phyloP scores from a whole-genome alignment of 2,888 invertebrate genomes.

The Lobophora halterata region DNA sequence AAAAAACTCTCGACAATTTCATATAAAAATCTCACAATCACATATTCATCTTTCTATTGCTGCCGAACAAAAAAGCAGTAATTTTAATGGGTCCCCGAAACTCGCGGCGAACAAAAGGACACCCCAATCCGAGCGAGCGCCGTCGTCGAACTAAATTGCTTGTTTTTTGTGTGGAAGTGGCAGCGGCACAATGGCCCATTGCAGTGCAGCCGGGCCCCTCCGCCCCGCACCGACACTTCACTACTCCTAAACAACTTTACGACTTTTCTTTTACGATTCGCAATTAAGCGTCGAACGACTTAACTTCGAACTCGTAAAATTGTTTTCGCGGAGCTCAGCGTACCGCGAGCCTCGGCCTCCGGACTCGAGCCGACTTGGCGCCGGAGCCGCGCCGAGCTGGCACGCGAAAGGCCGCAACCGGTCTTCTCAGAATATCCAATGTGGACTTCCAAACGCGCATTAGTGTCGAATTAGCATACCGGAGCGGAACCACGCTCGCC shows the following conservation, averaged over 20 bases:
- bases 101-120: conserved; percentile 46
- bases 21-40: conserved; percentile 35
- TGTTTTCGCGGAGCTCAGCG: conserved; percentile 35
- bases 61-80: conserved; percentile 44
- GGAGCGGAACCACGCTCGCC: conserved; percentile 7
- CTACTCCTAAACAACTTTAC: conserved; percentile 43
- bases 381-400: too few relatives aligned
- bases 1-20: conserved; percentile 35
- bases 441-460: conserved; percentile 15
- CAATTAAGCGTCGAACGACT: conserved; percentile 51
- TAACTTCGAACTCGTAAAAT: conserved; percentile 40
- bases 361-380: too few relatives aligned
- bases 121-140: conserved; percentile 40
- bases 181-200: conserved; percentile 41
- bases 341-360: conserved; percentile 15
- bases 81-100: conserved; percentile 52
- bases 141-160: conserved; percentile 45
- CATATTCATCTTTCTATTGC: conserved; percentile 41
- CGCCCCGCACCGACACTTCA: conserved; percentile 28
- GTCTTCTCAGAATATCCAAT: not conserved
- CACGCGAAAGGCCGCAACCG: not conserved
- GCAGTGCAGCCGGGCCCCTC: conserved; percentile 29
- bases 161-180: conserved; percentile 50
- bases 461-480: conserved; percentile 23
- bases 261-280: conserved; percentile 48